Base-by-base conservation (phyloP, 1,140 invertebrate species). In the Streblospio benedicti region DNA sequence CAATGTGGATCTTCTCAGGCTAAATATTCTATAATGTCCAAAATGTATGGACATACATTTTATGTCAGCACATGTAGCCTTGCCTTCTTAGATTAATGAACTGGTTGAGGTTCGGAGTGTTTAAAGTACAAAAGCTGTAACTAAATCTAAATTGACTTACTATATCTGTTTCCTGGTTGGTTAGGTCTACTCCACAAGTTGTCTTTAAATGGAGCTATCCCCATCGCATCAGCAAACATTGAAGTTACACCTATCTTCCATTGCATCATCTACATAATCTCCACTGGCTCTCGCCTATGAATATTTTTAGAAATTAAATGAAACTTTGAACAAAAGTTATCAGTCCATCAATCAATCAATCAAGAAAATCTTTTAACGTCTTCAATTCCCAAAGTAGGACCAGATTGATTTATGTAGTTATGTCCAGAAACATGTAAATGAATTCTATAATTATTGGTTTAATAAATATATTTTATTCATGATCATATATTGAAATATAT, bases 161-260 rank as follows among this genome's bases (percentile, higher is more conserved):
- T 5, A 44, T 68, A 68, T 1, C 62, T 60, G 49, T 71, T 72
- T 47, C 68, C 72, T 35, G 64, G 66, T 50, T 74, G 71, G 9
- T 2, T 35, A 16, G 58, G 33, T 23, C 64, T 67, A 5, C 71
- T 66, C 70, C 71, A 74, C 50, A 73, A 73, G 6, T 67, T 72
- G 61, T 74, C 72, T 56, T 74, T 74, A 41, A 62, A 73, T n/a
- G 72, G 72, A 9, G 67, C 69, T 5, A 74, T 23, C 20, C 67
- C 69, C 6, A 74, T n/a, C 2, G 71, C 68, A 52, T 68, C 49
- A 0, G 68, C 68, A 50, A 73, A 69, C 25, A 74, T 68, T 30
- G 68, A 70, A 12, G 68, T 66, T 6, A 72, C 62, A 0, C 72
- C 72, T 32, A 74, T 71, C 20, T 63, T 65, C 70, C 70, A 74